Conservation (phyloP, 1,140 invertebrate genomes). For the Phenacoccus solenopsis region DNA sequence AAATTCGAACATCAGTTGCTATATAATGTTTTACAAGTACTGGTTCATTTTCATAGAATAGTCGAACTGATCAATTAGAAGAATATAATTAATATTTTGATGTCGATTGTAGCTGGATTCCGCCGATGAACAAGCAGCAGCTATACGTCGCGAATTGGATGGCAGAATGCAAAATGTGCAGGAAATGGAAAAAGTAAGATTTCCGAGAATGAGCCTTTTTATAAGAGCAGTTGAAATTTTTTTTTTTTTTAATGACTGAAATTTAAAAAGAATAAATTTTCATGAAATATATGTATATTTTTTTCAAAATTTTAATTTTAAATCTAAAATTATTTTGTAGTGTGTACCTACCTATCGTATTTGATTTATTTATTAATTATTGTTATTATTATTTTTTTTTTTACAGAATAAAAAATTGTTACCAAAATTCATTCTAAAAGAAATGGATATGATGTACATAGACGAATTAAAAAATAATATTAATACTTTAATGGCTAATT, state of each 20-base stretch:
- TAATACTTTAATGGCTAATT: constrained; percentile 94
- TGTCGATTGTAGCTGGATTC: constrained; percentile 71
- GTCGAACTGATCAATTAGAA: no score
- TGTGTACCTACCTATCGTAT: no score
- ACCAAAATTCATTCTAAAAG: constrained; percentile 98
- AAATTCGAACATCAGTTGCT: constrained; percentile 99
- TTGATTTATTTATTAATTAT: no score
- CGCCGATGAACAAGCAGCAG: constrained; percentile 97
- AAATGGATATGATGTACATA: constrained; percentile 98
- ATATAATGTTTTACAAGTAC: constrained; percentile 93
- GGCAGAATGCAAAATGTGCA: constrained; percentile 90
- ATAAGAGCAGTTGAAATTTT: not conserved
- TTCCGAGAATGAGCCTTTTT: not conserved
- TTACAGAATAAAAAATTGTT: constrained; percentile 88
- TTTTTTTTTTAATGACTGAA: no score
- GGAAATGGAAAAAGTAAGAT: constrained; percentile 85
- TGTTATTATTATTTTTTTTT: not conserved
- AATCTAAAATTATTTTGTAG: no score
- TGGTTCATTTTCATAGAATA: no score
- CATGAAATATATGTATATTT: no score
- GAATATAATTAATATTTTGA: no score
- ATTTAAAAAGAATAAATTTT: no score
- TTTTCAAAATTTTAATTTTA: no score
- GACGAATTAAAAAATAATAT: constrained; percentile 97
- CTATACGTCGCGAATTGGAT: constrained; percentile 95